Evolutionary conservation across 2,797 vertebrate species (phyloP), one percentile per base, ranked within the genome.

Genomic region (Sorex maritimensis): DNA sequence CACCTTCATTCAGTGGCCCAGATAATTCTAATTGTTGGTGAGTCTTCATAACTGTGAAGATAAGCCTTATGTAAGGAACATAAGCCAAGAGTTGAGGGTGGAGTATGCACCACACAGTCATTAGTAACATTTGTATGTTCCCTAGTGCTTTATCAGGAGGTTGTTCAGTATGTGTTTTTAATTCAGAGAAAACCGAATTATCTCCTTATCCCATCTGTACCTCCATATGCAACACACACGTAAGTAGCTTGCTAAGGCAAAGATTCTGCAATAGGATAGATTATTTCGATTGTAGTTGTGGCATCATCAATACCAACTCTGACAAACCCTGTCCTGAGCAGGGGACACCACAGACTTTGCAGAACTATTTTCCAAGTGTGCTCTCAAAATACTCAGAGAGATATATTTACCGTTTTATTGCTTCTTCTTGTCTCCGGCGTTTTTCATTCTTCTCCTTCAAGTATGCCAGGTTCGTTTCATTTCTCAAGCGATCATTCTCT

Each of bases 391-490:
- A 38, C 30, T 19, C 58, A 61, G 6, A 61, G 5, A 61, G 17
- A 61, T 71, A 90, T 93, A 96, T 95, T 97, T 98, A 99, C 99
- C 99, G 99, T 98, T 99, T 99, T 98, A 99, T 99, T 98, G 99
- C 99, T 98, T 99, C 99, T 97, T 99, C 99, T 98, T 99, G 99
- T 98, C 99, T 99, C 96, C 99, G 98, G 87, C 99, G 99, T 97
- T 99, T 99, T 97, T 99, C 99, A 93, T 99, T 99, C 98, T 99
- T 99, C 97, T 99, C 99, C 98, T 99, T 99, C 97, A 99, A 98
- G 97, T 98, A 99, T 97, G 98, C 98, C 98, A 98, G 98, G 97
- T 99, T 99, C 95, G 98, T 99, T 98, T 99, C 99, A 98, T 99
- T 99, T 98, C 99, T 99, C 98, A 99, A 97, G 95, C 99, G 99